A percentile compares a stretch with the other conserved stretches of the same genome.
Conservation (phyloP, 2,797 vertebrate genomes). For the Rhabdophis nuchalis region DNA sequence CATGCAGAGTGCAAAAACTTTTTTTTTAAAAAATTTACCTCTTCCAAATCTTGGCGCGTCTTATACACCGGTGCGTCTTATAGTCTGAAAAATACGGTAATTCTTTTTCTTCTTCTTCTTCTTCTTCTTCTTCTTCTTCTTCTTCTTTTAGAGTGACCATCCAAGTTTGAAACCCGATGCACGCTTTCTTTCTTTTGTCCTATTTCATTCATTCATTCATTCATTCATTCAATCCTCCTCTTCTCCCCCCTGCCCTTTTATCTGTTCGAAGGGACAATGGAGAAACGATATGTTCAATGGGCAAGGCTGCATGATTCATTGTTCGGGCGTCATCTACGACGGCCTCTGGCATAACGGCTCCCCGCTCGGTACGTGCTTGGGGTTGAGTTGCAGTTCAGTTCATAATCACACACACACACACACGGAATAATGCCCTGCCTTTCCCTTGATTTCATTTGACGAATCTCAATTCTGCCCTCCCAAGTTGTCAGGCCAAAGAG, state of each 20-base stretch:
- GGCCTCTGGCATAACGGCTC: constrained; percentile 69
- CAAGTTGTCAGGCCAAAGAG: neutral
- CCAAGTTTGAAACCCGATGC: constrained; percentile 47
- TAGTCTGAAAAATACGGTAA: too few relatives aligned
- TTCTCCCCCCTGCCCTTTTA: neutral
- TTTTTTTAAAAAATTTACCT: too few relatives aligned
- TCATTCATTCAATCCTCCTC: neutral
- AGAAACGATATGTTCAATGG: constrained; percentile 66
- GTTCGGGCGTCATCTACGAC: constrained; percentile 69
- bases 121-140: too few relatives aligned
- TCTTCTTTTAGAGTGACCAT: constrained; percentile 57
- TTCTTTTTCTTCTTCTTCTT: constrained; percentile 28
- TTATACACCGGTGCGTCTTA: too few relatives aligned
- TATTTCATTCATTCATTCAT: neutral
- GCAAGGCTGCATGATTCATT: constrained; percentile 60
- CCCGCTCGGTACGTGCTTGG: constrained; percentile 61
- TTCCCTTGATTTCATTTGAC: constrained; percentile 42
- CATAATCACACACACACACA: neutral
- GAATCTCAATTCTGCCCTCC: constrained; percentile 23
- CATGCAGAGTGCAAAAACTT: too few relatives aligned
- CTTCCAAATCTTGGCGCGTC: too few relatives aligned
- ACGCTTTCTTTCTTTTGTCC: too few relatives aligned
- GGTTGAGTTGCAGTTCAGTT: constrained; percentile 42
- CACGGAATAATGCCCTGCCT: constrained; percentile 36
- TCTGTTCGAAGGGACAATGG: constrained; percentile 71